A percentile compares a stretch with the other conserved stretches of the same genome.
phyloP scores from a whole-genome alignment of 2,113 vertebrate species.

The Lepisosteus oculatus region DNA sequence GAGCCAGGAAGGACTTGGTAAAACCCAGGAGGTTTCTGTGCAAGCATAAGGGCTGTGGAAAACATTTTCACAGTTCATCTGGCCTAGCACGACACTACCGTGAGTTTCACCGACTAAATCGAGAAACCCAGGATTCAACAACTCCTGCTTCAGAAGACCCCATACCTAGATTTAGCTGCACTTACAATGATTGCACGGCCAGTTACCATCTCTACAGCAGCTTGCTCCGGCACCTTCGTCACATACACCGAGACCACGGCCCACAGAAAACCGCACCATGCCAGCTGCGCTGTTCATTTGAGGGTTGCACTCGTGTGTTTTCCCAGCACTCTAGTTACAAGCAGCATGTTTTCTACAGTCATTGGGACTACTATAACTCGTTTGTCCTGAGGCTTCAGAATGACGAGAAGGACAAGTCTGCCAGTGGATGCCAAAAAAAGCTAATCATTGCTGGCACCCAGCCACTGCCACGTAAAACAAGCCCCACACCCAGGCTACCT shows the following conservation, averaged over 20 bases:
- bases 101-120: constrained; percentile 62
- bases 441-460: constrained; percentile 47
- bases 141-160: constrained; percentile 54
- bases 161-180: constrained; percentile 78
- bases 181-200: constrained; percentile 74
- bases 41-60: constrained; percentile 77
- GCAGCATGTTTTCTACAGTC: constrained; percentile 80
- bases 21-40: constrained; percentile 77
- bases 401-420: constrained; percentile 56
- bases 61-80: constrained; percentile 69
- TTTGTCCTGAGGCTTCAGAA: constrained; percentile 68
- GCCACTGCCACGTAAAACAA: constrained; percentile 26
- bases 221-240: constrained; percentile 76
- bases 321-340: constrained; percentile 75
- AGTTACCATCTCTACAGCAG: constrained; percentile 86
- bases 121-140: constrained; percentile 36
- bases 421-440: constrained; percentile 69
- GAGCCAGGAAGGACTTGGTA: constrained; percentile 74
- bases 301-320: constrained; percentile 82
- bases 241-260: constrained; percentile 39
- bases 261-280: constrained; percentile 34
- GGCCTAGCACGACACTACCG: constrained; percentile 73
- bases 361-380: constrained; percentile 77
- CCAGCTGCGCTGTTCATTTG: constrained; percentile 77
- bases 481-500: constrained; percentile 30